A percentile compares a stretch with the other conserved stretches of the same genome.
These are phyloP conservation scores for Agonopterix heracliana DNA, from an alignment of 2,888 invertebrate genomes.

Conservation along the genomic window DNA sequence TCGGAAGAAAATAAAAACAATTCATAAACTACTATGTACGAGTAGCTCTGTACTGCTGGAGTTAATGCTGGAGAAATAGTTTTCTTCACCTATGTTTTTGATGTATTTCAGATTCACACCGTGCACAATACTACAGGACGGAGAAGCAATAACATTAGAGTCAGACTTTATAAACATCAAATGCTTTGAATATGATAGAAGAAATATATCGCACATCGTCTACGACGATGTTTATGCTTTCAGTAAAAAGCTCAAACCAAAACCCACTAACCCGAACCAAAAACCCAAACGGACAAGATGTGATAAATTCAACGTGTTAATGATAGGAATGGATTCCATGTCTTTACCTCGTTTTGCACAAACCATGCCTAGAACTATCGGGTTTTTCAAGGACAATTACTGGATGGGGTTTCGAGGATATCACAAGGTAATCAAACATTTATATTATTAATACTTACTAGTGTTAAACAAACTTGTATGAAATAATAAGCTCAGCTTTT, in stretches of 20 bases:
- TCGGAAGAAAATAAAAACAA: no score
- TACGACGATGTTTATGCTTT: conserved; percentile 61
- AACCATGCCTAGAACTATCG: conserved; percentile 83
- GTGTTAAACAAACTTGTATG: no score
- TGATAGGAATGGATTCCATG: conserved; percentile 91
- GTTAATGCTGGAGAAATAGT: no score
- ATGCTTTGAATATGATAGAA: conserved; percentile 40
- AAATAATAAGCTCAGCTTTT: not conserved
- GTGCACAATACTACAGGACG: conserved; percentile 39
- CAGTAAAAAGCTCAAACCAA: conserved; percentile 58
- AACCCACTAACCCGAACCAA: conserved; percentile 16
- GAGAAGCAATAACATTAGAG: conserved; percentile 33
- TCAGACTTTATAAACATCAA: conserved; percentile 53
- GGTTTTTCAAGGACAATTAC: conserved; percentile 79
- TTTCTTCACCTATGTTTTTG: no score
- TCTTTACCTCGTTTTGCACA: conserved; percentile 86
- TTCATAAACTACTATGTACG: no score
- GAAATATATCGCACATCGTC: conserved; percentile 35
- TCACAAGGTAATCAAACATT: conserved; percentile 68
- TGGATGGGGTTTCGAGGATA: conserved; percentile 87
- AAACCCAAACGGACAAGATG: conserved; percentile 18
- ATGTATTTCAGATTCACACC: conserved; percentile 39
- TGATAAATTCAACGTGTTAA: conserved; percentile 75
- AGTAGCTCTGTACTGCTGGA: no score
- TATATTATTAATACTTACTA: no score